Percentiles rank a stretch among this genome's conserved stretches.
These are phyloP conservation scores for Corythornis leucogaster DNA, from an alignment of 2,797 vertebrate genomes.

Conservation along the genomic window DNA sequence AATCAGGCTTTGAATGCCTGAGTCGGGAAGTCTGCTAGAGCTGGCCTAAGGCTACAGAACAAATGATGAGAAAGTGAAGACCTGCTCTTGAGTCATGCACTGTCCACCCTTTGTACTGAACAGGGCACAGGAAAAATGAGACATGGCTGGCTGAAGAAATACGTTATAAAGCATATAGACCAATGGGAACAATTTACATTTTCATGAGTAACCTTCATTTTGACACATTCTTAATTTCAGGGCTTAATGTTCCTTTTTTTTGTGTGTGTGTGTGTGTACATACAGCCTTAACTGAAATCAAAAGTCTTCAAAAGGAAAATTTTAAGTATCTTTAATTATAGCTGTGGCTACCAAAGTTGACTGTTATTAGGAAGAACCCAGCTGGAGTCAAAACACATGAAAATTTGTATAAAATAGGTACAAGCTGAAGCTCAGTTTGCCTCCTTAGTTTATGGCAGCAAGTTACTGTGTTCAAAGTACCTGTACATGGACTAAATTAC, in stretches of 20 bases:
- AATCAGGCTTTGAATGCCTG: neutral
- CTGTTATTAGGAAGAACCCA: constrained; percentile 39
- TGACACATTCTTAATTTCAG: neutral
- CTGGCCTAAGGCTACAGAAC: constrained; percentile 9
- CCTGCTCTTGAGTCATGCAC: neutral
- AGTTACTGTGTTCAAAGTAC: constrained; percentile 4
- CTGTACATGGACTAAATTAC: constrained; percentile 24
- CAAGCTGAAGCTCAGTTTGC: neutral
- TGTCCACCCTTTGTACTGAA: neutral
- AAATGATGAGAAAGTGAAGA: constrained; percentile 25
- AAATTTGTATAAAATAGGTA: constrained; percentile 11
- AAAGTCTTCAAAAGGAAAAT: constrained; percentile 33
- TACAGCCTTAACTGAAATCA: constrained; percentile 8
- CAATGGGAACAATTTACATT: neutral
- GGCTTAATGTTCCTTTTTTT: neutral
- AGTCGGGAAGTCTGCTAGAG: neutral
- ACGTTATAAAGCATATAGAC: neutral
- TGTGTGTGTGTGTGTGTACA: neutral
- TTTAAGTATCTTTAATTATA: constrained; percentile 58
- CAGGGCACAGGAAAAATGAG: neutral
- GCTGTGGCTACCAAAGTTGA: neutral
- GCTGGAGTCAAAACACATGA: constrained; percentile 42
- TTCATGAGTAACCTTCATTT: neutral
- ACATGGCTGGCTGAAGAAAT: neutral
- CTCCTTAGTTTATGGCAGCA: constrained; percentile 18